These are phyloP conservation scores for Aplidium turbinatum DNA, from an alignment of 23 tunicate genomes.

Conservation along the genomic window DNA sequence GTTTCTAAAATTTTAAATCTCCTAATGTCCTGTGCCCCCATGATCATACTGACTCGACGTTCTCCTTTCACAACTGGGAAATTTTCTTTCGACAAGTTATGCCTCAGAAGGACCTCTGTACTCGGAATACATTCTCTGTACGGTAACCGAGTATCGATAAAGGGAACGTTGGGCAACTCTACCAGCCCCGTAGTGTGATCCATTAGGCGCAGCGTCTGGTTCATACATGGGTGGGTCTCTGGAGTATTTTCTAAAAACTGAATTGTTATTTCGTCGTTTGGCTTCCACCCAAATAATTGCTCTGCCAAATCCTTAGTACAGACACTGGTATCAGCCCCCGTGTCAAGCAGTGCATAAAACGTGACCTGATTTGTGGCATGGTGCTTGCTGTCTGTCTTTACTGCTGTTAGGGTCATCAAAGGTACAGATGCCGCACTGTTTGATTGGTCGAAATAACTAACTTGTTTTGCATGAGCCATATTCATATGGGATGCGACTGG, in stretches of 20 bases:
- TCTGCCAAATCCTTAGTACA: slow-evolving; percentile 10
- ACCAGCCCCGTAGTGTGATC: neutral
- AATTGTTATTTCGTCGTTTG: neutral
- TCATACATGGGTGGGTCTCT: slow-evolving; percentile 11
- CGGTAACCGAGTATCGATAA: slow-evolving; percentile 2
- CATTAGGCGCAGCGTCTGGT: neutral
- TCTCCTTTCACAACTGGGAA: slow-evolving; percentile 3
- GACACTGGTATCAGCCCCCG: slow-evolving; percentile 16
- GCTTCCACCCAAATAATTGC: slow-evolving; percentile 8
- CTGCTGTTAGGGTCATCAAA: slow-evolving; percentile 1
- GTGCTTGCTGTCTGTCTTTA: neutral
- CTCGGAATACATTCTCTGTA: slow-evolving; percentile 3
- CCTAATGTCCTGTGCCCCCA: slow-evolving; percentile 5
- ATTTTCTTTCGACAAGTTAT: neutral
- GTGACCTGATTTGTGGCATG: neutral
- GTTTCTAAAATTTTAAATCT: neutral
- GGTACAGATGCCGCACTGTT: slow-evolving; percentile 16
- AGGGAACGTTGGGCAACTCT: neutral
- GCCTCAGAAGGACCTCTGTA: neutral
- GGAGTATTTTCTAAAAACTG: slow-evolving; percentile 7
- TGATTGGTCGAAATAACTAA: neutral
- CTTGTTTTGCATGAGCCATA: neutral
- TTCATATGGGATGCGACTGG: too few relatives aligned
- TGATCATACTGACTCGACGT: slow-evolving; percentile 1
- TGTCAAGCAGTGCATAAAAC: slow-evolving; percentile 10